Conservation (phyloP, 2,113 vertebrate genomes). For the Mixornis gularis region DNA sequence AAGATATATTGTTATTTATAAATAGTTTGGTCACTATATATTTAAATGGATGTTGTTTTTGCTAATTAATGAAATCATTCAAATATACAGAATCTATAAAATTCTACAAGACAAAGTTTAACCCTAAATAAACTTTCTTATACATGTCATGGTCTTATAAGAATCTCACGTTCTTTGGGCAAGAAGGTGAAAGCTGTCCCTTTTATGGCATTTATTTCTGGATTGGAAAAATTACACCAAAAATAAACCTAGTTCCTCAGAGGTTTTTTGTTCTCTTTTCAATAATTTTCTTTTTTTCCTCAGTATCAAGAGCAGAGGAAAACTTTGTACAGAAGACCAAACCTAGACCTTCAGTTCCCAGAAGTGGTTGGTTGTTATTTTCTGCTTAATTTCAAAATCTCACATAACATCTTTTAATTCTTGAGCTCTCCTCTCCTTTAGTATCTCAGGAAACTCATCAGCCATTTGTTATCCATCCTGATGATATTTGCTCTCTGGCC, state of each 20-base stretch:
- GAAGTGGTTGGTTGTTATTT: not conserved
- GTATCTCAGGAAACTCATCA: not conserved
- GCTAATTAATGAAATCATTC: not conserved
- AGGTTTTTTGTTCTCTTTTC: not conserved
- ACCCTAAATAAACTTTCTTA: not conserved
- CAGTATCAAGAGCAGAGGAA: not conserved
- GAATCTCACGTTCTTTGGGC: not conserved
- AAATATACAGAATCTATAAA: not conserved
- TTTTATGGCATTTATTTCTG: not conserved
- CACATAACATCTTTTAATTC: not conserved
- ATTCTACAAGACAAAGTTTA: not conserved
- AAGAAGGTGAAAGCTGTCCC: not conserved
- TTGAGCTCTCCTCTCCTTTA: not conserved
- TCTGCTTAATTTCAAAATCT: not conserved
- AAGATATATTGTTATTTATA: not conserved
- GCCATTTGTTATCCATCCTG: not conserved
- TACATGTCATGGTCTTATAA: fast-evolving
- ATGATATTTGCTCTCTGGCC: not conserved
- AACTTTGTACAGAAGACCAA: not conserved
- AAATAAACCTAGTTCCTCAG: not conserved
- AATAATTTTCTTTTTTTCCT: not conserved
- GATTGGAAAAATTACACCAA: not conserved
- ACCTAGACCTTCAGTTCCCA: not conserved
- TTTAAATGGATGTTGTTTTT: not conserved
- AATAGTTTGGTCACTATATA: not conserved